Evolutionary conservation across 92 coral and sea anemone species (phyloP).

Genomic region (Galaxea fascicularis): DNA sequence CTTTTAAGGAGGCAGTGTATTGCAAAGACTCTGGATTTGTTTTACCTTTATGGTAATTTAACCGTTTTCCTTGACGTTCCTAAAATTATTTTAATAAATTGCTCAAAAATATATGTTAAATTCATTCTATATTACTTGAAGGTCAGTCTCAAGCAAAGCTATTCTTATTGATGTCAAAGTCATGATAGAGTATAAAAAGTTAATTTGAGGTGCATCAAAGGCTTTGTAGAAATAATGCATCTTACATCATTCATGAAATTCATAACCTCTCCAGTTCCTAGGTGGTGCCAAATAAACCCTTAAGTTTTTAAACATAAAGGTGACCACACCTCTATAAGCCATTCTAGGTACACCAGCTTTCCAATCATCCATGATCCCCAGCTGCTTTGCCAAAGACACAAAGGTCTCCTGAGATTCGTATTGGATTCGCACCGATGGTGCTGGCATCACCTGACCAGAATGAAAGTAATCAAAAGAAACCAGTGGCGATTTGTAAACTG

Average conservation of each 20-base stretch:
- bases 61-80: no score
- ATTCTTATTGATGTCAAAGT: no score
- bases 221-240: no score
- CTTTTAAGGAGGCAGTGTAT: no score
- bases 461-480: slow-evolving; percentile 69
- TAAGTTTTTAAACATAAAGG: slow-evolving; percentile 66
- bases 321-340: slow-evolving; percentile 90
- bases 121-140: no score
- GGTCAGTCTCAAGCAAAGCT: no score
- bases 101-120: no score
- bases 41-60: no score
- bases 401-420: slow-evolving; percentile 70
- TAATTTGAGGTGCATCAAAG: no score
- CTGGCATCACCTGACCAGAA: slow-evolving; percentile 46
- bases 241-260: slow-evolving; percentile 19
- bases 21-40: no score
- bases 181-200: no score
- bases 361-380: slow-evolving; percentile 83
- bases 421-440: slow-evolving; percentile 73
- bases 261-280: slow-evolving; percentile 71
- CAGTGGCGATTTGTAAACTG: slow-evolving; percentile 73
- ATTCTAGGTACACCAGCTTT: slow-evolving; percentile 94
- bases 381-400: slow-evolving; percentile 64
- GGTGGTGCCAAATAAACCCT: slow-evolving; percentile 89
- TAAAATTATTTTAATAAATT: no score